phyloP scores from a whole-genome alignment of 2,113 vertebrate species.

The Plestiodon gilberti region DNA sequence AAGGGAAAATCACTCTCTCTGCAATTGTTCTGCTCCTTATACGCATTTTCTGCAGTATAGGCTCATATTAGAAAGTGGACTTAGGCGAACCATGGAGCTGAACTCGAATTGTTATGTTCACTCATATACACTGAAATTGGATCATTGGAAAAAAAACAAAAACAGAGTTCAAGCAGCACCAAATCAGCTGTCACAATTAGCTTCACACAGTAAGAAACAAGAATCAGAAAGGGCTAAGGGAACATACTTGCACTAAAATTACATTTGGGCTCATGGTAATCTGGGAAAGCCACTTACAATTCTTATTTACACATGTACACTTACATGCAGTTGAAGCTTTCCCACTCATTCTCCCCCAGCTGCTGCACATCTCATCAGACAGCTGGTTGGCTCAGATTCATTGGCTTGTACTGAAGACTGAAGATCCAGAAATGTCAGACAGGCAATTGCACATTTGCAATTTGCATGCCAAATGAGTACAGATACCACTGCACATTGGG shows the following conservation, averaged over 20 bases:
- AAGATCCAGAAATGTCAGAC: not conserved
- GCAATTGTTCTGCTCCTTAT: not conserved
- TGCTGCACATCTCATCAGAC: not conserved
- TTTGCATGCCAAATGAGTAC: not conserved
- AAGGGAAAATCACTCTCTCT: not conserved
- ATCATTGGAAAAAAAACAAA: not conserved
- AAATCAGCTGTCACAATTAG: not conserved
- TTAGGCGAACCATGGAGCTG: not conserved
- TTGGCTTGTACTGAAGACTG: not conserved
- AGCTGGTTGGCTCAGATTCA: not conserved
- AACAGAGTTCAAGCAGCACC: not conserved
- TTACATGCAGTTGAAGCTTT: not conserved
- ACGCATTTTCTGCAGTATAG: not conserved
- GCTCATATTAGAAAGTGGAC: not conserved
- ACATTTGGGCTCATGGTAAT: not conserved
- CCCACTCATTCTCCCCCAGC: too few species aligned
- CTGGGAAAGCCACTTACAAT: not conserved
- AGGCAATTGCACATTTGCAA: not conserved
- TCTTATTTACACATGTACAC: not conserved
- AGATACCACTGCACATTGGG: not conserved
- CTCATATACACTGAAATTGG: not conserved
- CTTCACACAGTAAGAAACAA: not conserved
- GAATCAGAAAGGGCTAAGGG: not conserved
- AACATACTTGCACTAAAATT: not conserved
- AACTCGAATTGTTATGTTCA: not conserved